A percentile compares a stretch with the other conserved stretches of the same genome.
These are phyloP conservation scores for Lepas anatifera DNA, from an alignment of 2,888 invertebrate species.

Conservation along the genomic window DNA sequence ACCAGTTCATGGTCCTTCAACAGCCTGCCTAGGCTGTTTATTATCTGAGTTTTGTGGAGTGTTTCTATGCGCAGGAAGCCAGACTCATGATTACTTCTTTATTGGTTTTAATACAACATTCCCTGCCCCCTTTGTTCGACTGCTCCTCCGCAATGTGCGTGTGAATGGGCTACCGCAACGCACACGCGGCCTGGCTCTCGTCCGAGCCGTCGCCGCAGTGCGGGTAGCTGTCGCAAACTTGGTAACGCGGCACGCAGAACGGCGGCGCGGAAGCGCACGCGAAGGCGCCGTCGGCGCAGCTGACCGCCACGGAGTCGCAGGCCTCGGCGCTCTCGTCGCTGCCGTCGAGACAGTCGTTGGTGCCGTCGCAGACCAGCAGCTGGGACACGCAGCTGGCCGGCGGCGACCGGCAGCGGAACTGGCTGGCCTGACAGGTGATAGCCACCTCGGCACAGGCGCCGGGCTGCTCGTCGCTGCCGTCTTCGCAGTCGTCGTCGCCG, in stretches of 20 bases:
- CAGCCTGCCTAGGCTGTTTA: too few species aligned
- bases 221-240: constrained; percentile 83
- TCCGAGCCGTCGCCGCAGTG: constrained; percentile 88
- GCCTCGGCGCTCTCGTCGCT: constrained; percentile 56
- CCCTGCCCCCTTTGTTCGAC: too few species aligned
- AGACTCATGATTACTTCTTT: too few species aligned
- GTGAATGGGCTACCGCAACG: too few species aligned
- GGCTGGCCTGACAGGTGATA: neutral
- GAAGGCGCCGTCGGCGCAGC: constrained; percentile 83
- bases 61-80: too few species aligned
- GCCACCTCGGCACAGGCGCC: neutral
- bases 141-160: too few species aligned
- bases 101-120: too few species aligned
- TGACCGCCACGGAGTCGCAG: constrained; percentile 47
- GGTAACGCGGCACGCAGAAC: constrained; percentile 77
- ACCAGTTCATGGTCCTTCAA: too few species aligned
- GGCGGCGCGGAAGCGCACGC: constrained; percentile 86
- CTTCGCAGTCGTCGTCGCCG: constrained; percentile 23
- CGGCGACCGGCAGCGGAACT: neutral
- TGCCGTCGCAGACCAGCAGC: constrained; percentile 77
- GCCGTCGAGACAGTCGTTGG: constrained; percentile 55
- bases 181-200: constrained; percentile 40
- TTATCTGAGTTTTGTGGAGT: too few species aligned
- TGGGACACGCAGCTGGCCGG: constrained; percentile 70
- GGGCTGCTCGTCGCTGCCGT: constrained; percentile 14